Conservation (phyloP, 2,113 vertebrate genomes). For the Orientallactaga bullata region DNA sequence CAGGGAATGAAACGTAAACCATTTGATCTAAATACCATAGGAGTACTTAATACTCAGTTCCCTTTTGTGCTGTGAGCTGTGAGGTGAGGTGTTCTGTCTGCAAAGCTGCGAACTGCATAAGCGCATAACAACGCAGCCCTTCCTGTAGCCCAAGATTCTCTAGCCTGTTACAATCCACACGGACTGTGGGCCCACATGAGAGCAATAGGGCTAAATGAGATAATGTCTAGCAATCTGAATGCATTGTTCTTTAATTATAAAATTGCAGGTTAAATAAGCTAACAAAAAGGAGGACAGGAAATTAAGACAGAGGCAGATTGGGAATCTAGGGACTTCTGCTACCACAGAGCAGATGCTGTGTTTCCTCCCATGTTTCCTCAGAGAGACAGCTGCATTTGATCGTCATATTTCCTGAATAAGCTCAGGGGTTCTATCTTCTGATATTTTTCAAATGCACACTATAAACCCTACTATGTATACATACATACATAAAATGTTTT, state of each 20-base stretch:
- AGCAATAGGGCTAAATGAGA: conserved; percentile 57
- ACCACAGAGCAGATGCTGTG: conserved; percentile 69
- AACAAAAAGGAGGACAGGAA: conserved; percentile 78
- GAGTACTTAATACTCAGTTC: background rate
- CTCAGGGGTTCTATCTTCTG: background rate
- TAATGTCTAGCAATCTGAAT: conserved; percentile 65
- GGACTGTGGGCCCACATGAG: background rate
- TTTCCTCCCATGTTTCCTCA: conserved; percentile 55
- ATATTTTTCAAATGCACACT: background rate
- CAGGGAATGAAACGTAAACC: background rate
- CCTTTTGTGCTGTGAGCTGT: background rate
- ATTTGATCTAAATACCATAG: background rate
- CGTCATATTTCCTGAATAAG: conserved; percentile 49
- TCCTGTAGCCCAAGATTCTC: background rate
- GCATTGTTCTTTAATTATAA: conserved; percentile 81
- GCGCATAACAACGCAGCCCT: background rate
- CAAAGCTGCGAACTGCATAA: background rate
- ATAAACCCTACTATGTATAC: background rate
- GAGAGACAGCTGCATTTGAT: conserved; percentile 33
- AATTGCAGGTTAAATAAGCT: conserved; percentile 81
- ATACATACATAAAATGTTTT: background rate
- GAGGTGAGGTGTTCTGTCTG: background rate
- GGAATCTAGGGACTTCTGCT: conserved; percentile 69
- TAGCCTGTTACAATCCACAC: conserved; percentile 15
- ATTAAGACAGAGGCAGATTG: conserved; percentile 74